These are phyloP conservation scores for Mystacornis crossleyi DNA, from an alignment of 2,113 vertebrate species.

Conservation along the genomic window DNA sequence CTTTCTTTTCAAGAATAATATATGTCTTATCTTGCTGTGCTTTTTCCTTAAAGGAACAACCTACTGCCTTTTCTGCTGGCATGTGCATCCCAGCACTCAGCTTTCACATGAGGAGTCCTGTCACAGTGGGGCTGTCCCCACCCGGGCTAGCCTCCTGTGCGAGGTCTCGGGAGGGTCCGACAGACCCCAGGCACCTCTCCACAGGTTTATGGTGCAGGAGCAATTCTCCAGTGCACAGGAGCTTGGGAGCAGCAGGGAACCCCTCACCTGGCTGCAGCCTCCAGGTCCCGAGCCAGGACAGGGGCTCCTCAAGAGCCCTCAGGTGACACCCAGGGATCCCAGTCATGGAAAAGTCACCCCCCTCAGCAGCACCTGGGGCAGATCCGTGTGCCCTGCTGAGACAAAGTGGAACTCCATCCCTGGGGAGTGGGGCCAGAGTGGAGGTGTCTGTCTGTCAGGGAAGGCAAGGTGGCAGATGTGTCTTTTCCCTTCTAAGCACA, in stretches of 20 bases:
- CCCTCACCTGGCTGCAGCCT: not conserved
- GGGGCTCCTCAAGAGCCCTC: not conserved
- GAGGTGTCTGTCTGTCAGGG: not conserved
- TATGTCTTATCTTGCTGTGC: accelerated
- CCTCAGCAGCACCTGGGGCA: not conserved
- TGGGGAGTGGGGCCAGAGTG: accelerated
- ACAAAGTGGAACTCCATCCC: not conserved
- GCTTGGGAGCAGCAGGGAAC: accelerated
- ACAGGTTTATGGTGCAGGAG: not conserved
- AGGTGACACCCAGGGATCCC: not conserved
- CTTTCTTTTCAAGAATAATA: not conserved
- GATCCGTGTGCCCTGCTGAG: not conserved
- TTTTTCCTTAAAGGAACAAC: not conserved
- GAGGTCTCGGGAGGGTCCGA: not conserved
- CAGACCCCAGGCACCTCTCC: not conserved
- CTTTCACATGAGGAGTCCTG: accelerated
- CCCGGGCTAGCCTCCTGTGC: accelerated
- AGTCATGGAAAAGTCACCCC: not conserved
- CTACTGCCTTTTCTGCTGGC: not conserved
- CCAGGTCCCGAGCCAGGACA: accelerated
- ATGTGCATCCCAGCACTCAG: accelerated
- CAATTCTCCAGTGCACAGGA: not conserved
- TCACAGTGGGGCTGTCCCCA: not conserved
- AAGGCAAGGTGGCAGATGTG: not conserved
- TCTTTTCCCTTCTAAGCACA: not conserved